phyloP scores from a whole-genome alignment of 2,888 invertebrate genomes.

The Drosophila hamatofila region DNA sequence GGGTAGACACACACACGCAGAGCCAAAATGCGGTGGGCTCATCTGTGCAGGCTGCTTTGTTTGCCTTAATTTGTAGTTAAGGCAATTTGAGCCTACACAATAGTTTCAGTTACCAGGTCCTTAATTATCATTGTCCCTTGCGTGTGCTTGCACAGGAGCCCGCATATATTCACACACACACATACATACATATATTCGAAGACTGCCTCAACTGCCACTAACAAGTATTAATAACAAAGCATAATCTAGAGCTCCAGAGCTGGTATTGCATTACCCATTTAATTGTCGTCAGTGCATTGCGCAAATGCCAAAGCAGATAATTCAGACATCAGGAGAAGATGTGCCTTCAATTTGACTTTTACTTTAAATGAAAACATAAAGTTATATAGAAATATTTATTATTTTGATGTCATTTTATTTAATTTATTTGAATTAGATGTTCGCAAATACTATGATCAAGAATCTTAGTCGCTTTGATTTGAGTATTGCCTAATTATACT shows the following conservation, averaged over 20 bases:
- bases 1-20: background rate
- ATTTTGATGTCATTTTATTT: background rate
- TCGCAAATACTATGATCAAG: too few relatives aligned
- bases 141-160: conserved; percentile 17
- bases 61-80: conserved; percentile 72
- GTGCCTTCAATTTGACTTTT: background rate
- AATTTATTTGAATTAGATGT: too few relatives aligned
- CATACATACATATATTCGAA: conserved; percentile 27
- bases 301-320: conserved; percentile 29
- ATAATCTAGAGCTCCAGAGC: background rate
- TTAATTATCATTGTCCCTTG: conserved; percentile 33
- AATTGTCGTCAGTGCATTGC: conserved; percentile 54
- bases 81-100: conserved; percentile 43
- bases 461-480: too few relatives aligned
- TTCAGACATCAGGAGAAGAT: background rate
- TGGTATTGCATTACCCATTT: conserved; percentile 55
- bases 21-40: background rate
- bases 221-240: conserved; percentile 67
- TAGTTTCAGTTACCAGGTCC: conserved; percentile 36
- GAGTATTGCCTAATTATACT: too few relatives aligned
- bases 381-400: background rate
- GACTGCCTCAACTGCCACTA: conserved; percentile 57
- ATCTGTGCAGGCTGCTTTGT: conserved; percentile 42
- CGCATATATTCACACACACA: conserved; percentile 3
- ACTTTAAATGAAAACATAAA: background rate